A percentile compares a stretch with the other conserved stretches of the same genome.
Conservation (phyloP, 1,140 invertebrate genomes). For the Pogonomyrmex barbatus region DNA sequence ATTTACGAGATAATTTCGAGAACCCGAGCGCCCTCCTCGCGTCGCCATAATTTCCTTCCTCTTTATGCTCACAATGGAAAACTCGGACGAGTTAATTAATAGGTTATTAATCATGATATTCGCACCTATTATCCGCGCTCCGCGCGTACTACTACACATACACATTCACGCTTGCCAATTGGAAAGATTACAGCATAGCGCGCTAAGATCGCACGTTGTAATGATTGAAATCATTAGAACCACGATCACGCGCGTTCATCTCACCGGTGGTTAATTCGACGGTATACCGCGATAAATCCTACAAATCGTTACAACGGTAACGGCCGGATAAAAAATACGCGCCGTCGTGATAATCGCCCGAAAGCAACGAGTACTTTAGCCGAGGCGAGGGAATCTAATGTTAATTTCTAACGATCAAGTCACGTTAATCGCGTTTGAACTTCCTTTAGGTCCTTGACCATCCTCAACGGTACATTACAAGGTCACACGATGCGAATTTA, state of each 20-base stretch:
- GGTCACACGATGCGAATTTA: constrained; percentile 55
- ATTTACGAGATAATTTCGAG: not conserved
- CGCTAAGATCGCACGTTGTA: constrained; percentile 18
- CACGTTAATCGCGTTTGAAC: constrained; percentile 24
- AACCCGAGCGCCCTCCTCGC: too few relatives aligned
- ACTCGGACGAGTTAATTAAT: constrained; percentile 35
- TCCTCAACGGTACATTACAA: constrained; percentile 52
- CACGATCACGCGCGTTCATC: constrained; percentile 31
- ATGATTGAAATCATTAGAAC: constrained; percentile 44
- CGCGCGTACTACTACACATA: too few relatives aligned
- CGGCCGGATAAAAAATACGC: constrained; percentile 5
- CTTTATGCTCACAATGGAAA: not conserved
- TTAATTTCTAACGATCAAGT: constrained; percentile 49
- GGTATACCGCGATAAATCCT: constrained; percentile 51
- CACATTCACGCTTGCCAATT: constrained; percentile 22
- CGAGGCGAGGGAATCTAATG: constrained; percentile 12
- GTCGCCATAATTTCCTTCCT: constrained; percentile 1
- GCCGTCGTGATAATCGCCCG: constrained; percentile 37
- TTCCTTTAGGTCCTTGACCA: constrained; percentile 27
- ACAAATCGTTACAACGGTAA: constrained; percentile 60
- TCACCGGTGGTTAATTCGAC: constrained; percentile 42
- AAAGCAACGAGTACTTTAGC: constrained; percentile 1
- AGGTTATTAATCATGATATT: constrained; percentile 13
- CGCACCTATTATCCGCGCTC: not conserved
- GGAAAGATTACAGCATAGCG: constrained; percentile 18